Percentiles rank a stretch among this genome's conserved stretches.
Evolutionary conservation across 2,888 invertebrate species (phyloP).

Genomic region (Drosophila kanekoi): DNA sequence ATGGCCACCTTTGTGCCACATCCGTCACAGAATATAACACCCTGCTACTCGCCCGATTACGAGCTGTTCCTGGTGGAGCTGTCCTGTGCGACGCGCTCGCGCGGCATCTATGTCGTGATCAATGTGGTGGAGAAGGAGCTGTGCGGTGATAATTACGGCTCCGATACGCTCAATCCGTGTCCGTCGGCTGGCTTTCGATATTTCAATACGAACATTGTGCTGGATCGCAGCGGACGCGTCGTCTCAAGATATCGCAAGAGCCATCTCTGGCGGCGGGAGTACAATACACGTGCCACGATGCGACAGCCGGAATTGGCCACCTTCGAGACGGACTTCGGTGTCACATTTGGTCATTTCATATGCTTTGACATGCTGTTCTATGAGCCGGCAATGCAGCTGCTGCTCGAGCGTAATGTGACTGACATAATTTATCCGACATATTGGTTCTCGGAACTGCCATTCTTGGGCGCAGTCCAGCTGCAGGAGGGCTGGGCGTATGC

Average conservation of each 20-base stretch:
- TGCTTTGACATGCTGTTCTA: conserved; percentile 94
- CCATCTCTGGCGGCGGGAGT: conserved; percentile 85
- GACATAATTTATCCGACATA: conserved; percentile 87
- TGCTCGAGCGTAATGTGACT: conserved; percentile 70
- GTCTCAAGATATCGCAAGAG: conserved; percentile 86
- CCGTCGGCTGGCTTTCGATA: conserved; percentile 68
- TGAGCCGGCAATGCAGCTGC: conserved; percentile 87
- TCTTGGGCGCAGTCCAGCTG: conserved; percentile 85
- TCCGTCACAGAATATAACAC: conserved; percentile 74
- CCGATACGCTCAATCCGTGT: conserved; percentile 60
- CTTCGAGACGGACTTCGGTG: conserved; percentile 91
- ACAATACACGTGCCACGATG: conserved; percentile 85
- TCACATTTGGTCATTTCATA: conserved; percentile 91
- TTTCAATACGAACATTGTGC: conserved; percentile 92
- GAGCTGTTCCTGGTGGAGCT: conserved; percentile 79
- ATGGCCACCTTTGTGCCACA: conserved; percentile 82
- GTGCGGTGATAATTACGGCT: conserved; percentile 82
- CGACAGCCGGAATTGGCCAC: conserved; percentile 87
- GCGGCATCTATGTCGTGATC: conserved; percentile 86
- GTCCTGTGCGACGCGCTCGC: conserved; percentile 87
- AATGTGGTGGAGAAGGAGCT: conserved; percentile 87
- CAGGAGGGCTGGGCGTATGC: conserved; percentile 88
- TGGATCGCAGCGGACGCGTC: conserved; percentile 90
- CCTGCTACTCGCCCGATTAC: conserved; percentile 75
- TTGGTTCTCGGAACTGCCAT: conserved; percentile 94